These are phyloP conservation scores for Pseudeuparius sepicola DNA, from an alignment of 2,888 invertebrate species.

Conservation along the genomic window DNA sequence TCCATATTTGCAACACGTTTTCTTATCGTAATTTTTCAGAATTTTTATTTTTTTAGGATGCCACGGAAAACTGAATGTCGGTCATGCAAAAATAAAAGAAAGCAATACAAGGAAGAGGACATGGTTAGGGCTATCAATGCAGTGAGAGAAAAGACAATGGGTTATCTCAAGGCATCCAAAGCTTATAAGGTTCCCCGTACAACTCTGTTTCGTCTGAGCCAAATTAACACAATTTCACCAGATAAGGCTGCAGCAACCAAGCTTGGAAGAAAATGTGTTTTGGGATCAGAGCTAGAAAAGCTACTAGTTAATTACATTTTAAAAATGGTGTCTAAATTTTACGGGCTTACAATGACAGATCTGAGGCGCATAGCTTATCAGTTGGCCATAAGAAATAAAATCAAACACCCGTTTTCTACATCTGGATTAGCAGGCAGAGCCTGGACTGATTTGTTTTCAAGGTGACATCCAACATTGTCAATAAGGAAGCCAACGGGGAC, in stretches of 20 bases:
- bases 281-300: conserved; percentile 4
- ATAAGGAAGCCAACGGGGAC: conserved; percentile 8
- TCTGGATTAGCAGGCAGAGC: conserved; percentile 5
- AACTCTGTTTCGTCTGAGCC: conserved; percentile 7
- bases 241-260: too few relatives aligned
- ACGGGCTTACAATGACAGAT: conserved; percentile 8
- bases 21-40: conserved; percentile 6
- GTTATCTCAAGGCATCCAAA: conserved; percentile 10
- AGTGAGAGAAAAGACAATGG: conserved; percentile 9
- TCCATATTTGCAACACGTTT: conserved; percentile 10
- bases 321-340: conserved; percentile 10
- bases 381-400: conserved; percentile 8
- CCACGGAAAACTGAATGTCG: conserved; percentile 10
- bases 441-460: conserved; percentile 8
- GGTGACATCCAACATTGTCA: conserved; percentile 7
- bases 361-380: conserved; percentile 9
- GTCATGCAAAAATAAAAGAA: conserved; percentile 9
- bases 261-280: conserved; percentile 8
- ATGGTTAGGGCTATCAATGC: conserved; percentile 5
- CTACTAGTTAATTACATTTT: too few relatives aligned
- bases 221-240: too few relatives aligned
- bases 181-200: conserved; percentile 7
- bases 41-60: conserved; percentile 12
- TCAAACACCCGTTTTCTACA: conserved; percentile 6
- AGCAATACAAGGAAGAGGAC: conserved; percentile 9